phyloP scores from a whole-genome alignment of 2,113 vertebrate genomes.

The Halichoerus grypus region DNA sequence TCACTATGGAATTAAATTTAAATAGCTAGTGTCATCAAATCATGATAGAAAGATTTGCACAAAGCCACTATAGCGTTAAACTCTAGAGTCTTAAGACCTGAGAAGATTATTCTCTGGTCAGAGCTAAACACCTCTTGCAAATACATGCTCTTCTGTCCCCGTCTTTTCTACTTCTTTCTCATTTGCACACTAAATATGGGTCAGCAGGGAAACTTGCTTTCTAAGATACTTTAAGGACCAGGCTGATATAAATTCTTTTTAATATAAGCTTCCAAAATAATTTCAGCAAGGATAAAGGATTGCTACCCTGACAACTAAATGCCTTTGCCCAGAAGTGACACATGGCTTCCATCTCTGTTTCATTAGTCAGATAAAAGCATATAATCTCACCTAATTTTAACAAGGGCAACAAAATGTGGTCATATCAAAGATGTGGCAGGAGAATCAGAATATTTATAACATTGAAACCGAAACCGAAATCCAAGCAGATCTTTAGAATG shows the following conservation, averaged over 20 bases:
- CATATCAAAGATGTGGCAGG: background rate
- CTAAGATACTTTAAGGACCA: background rate
- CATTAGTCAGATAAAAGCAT: background rate
- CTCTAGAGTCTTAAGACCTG: background rate
- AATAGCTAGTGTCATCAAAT: background rate
- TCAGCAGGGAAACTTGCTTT: background rate
- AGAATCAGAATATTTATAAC: slow-evolving; percentile 13
- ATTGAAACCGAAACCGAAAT: background rate
- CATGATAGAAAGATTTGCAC: background rate
- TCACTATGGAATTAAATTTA: background rate
- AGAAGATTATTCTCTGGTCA: background rate
- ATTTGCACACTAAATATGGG: background rate
- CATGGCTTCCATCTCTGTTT: background rate
- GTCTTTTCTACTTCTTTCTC: background rate
- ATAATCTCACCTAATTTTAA: background rate
- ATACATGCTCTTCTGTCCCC: background rate
- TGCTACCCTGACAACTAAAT: background rate
- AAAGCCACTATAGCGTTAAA: background rate
- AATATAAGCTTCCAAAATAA: slow-evolving; percentile 18
- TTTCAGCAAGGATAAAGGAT: background rate
- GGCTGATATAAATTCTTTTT: background rate
- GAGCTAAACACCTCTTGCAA: background rate
- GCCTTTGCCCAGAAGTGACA: background rate
- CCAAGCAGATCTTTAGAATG: background rate
- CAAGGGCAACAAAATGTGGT: background rate